phyloP scores from a whole-genome alignment of 2,888 invertebrate species.

The Prosapia bicincta region DNA sequence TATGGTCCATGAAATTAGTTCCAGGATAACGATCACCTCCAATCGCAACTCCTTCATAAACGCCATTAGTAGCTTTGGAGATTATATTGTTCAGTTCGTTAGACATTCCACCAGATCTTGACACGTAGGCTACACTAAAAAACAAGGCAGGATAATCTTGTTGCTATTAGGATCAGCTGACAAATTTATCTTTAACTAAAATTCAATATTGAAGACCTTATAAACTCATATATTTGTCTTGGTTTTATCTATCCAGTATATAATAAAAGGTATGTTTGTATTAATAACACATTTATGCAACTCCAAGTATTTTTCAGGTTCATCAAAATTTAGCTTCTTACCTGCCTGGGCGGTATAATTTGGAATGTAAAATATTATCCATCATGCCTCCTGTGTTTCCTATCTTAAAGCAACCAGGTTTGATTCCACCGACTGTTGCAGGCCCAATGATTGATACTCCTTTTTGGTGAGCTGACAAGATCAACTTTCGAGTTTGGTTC shows the following conservation, averaged over 20 bases:
- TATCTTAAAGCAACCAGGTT: constrained; percentile 98
- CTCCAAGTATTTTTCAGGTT: too few relatives aligned
- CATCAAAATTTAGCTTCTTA: too few relatives aligned
- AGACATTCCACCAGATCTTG: constrained; percentile 98
- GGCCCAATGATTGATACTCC: constrained; percentile 89
- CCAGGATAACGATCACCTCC: constrained; percentile 97
- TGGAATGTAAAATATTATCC: constrained; percentile 97
- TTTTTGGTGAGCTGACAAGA: constrained; percentile 77
- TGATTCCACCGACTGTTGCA: constrained; percentile 95
- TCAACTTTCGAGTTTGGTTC: constrained; percentile 93
- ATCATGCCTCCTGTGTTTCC: constrained; percentile 99
- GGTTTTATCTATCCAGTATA: background rate
- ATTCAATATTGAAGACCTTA: background rate
- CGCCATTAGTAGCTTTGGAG: constrained; percentile 94
- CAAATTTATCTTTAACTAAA: background rate
- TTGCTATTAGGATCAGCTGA: background rate
- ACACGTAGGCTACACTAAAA: constrained; percentile 89
- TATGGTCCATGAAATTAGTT: constrained; percentile 96
- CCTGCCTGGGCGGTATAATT: constrained; percentile 92
- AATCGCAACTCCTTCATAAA: constrained; percentile 96
- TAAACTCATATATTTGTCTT: background rate
- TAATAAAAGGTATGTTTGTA: background rate
- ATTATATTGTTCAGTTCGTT: constrained; percentile 98
- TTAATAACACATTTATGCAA: too few relatives aligned
- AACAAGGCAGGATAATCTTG: background rate